A percentile compares a stretch with the other conserved stretches of the same genome.
phyloP scores from a whole-genome alignment of 2,888 invertebrate species.

The Drosophila stalkeri region DNA sequence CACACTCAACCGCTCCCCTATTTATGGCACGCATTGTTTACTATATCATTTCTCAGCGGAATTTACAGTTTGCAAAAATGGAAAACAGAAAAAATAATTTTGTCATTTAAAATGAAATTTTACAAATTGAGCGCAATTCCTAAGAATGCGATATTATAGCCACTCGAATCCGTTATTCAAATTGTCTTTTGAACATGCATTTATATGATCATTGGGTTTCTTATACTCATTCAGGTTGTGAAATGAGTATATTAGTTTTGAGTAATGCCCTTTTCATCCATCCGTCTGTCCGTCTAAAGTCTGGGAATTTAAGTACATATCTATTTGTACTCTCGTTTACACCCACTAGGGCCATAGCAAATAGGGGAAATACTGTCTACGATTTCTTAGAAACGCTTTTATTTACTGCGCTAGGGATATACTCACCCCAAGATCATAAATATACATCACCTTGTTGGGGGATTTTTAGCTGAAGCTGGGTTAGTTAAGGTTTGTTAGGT shows the following conservation, averaged over 20 bases:
- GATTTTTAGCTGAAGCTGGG: neutral
- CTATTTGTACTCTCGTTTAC: no score
- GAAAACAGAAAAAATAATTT: neutral
- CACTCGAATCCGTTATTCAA: neutral
- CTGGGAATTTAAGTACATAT: neutral
- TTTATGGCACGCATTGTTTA: slow-evolving; percentile 4
- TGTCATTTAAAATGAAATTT: slow-evolving; percentile 19
- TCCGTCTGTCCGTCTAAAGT: neutral
- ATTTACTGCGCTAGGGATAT: no score
- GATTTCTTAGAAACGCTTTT: no score
- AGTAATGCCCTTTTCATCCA: neutral
- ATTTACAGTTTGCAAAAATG: slow-evolving; percentile 10
- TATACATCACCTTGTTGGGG: no score
- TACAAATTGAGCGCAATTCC: slow-evolving; percentile 8
- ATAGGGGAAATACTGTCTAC: no score
- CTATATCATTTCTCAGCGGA: slow-evolving; percentile 20
- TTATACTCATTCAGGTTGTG: neutral
- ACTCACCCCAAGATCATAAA: no score
- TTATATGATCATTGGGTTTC: neutral
- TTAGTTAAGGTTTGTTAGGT: neutral
- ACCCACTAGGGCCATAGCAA: neutral
- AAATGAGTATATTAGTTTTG: neutral
- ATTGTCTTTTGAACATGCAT: neutral
- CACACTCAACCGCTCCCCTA: neutral
- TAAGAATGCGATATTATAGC: neutral